phyloP scores from a whole-genome alignment of 2,797 vertebrate species.

The Alosa sapidissima region DNA sequence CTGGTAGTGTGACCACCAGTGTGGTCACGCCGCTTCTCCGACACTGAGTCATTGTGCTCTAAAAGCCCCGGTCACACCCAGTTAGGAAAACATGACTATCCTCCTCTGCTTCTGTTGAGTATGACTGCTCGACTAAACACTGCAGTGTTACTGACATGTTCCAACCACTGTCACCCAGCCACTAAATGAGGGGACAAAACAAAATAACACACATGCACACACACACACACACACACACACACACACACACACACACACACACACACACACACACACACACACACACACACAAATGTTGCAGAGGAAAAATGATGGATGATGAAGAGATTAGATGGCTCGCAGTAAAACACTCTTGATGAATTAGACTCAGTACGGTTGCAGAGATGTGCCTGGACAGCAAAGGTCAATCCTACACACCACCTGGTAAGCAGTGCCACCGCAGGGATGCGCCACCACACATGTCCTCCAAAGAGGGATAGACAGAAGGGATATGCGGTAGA shows the following conservation, averaged over 20 bases:
- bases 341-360: slow-evolving; percentile 8
- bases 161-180: neutral
- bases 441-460: neutral
- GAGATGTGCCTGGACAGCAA: slow-evolving; percentile 14
- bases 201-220: neutral
- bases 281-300: neutral
- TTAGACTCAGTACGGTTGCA: neutral
- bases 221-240: neutral
- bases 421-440: neutral
- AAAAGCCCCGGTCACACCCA: neutral
- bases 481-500: neutral
- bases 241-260: neutral
- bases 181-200: neutral
- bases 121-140: neutral
- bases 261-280: neutral
- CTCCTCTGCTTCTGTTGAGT: neutral
- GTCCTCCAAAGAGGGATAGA: neutral
- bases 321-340: neutral
- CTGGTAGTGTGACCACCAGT: neutral
- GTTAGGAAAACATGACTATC: slow-evolving; percentile 5
- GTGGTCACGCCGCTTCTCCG: slow-evolving; percentile 2
- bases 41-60: slow-evolving; percentile 23
- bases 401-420: slow-evolving; percentile 13
- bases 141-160: neutral
- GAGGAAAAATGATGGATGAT: neutral